Evolutionary conservation across 2,888 invertebrate genomes (phyloP), one percentile per base, ranked within the genome.

Genomic region (Hesperia comma): DNA sequence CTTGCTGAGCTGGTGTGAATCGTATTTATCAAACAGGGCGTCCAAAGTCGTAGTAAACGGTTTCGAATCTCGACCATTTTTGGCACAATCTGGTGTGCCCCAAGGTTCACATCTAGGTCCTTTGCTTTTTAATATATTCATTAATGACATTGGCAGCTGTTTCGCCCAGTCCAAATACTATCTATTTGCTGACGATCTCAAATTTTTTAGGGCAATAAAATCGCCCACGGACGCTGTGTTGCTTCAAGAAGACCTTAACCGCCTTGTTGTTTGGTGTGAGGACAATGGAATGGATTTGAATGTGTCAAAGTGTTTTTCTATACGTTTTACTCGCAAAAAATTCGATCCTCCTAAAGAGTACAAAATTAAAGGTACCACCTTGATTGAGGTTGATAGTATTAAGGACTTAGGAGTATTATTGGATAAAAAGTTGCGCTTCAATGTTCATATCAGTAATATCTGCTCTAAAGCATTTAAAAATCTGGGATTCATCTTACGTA

Each of bases 351-450:
- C 32, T n/a, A 1, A 43, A 7, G 21, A 26, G 7, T 58, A 58
- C 14, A 41, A 41, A 41, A 8, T 57, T 40, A n/a, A 8, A 41
- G 14, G 21, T 19, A 21, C 21, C 7, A 4, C 21, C 6, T 57
- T 57, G 5, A 6, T 32, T 7, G 4, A 41, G 19, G 41, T 57
- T 14, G 15, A 57, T 21, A 19, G 12, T n/a, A 26, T 57, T 3
- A 57, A 41, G 10, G 60, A 66, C 17, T 60, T 60, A 8, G 60
- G 60, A 3, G 17, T 66, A 15, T n/a, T n/a, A 21, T 41, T 66
- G 0, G 66, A 66, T 19, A 26, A 12, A 10, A 58, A 60, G 53
- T 32, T 66, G 12, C 60, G 58, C 6, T 53, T 58, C 7, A 58
- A 58, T 26, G 10, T 12, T 40, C 40, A 40, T 12, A 40, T 40